A percentile compares a stretch with the other conserved stretches of the same genome.
phyloP scores from a whole-genome alignment of 1,140 invertebrate species.

The Hypothenemus hampei region DNA sequence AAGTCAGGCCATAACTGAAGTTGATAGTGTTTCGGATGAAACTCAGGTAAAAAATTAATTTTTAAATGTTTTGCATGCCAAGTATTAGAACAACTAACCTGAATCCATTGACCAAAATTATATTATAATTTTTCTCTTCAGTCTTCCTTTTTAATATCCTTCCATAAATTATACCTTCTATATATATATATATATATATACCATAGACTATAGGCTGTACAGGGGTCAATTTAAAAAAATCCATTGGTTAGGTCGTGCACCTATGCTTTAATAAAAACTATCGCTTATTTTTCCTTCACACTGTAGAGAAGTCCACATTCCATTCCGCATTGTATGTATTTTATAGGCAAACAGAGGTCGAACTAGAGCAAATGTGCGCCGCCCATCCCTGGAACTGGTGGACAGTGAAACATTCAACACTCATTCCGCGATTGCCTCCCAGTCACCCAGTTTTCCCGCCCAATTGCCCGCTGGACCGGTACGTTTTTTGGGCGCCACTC shows the following conservation, averaged over 20 bases:
- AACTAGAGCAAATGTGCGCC: constrained; percentile 49
- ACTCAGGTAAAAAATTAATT: constrained; percentile 39
- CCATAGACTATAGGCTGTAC: too few relatives aligned
- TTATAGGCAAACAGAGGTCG: constrained; percentile 39
- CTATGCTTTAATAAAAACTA: too few relatives aligned
- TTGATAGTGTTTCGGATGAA: constrained; percentile 41
- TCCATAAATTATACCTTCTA: too few relatives aligned
- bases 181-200: too few relatives aligned
- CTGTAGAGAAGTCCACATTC: too few relatives aligned
- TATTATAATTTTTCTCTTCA: too few relatives aligned
- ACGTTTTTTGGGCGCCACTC: constrained; percentile 54
- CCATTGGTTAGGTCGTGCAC: too few relatives aligned
- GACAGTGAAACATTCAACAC: constrained; percentile 76
- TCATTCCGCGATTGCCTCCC: constrained; percentile 45
- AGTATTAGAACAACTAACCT: too few relatives aligned
- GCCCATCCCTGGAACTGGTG: constrained; percentile 69
- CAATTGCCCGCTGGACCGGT: constrained; percentile 53
- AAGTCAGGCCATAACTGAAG: constrained; percentile 25
- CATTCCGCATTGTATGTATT: not conserved
- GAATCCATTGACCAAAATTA: too few relatives aligned
- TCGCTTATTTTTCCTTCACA: too few relatives aligned
- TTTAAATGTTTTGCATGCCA: not conserved
- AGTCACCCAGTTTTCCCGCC: constrained; percentile 38
- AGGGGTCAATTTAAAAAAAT: too few relatives aligned
- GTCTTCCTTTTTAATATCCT: too few relatives aligned